Percentiles rank a stretch among this genome's conserved stretches.
Evolutionary conservation across 1,140 invertebrate species (phyloP).

Genomic region (Drosophila insularis): DNA sequence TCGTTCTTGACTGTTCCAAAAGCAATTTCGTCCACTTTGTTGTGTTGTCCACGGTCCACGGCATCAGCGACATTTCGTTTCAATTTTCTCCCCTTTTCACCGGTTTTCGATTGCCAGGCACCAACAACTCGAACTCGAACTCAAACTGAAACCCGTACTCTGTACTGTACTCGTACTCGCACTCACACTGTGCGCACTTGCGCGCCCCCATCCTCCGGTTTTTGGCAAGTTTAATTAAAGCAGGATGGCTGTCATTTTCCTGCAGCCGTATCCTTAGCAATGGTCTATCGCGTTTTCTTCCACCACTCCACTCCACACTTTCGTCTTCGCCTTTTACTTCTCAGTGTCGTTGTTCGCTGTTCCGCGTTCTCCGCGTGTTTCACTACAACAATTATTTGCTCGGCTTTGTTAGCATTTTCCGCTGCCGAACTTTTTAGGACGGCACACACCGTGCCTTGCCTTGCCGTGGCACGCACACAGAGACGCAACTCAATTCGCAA

Average conservation of each 20-base stretch:
- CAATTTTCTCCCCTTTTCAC: constrained; percentile 43
- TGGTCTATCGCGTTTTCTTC: constrained; percentile 17
- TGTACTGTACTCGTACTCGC: too few relatives aligned
- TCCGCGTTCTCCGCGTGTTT: constrained; percentile 16
- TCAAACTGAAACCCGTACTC: too few relatives aligned
- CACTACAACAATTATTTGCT: constrained; percentile 68
- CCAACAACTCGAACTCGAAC: too few relatives aligned
- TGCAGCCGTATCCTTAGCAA: constrained; percentile 48
- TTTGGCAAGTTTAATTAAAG: constrained; percentile 72
- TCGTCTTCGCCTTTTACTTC: not conserved
- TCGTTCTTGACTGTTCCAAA: constrained; percentile 51
- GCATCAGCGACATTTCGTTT: constrained; percentile 78
- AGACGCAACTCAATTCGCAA: constrained; percentile 6
- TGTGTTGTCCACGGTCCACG: constrained; percentile 72
- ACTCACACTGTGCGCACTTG: constrained; percentile 20
- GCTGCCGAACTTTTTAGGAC: constrained; percentile 29
- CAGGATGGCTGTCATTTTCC: constrained; percentile 72
- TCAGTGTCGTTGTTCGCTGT: not conserved
- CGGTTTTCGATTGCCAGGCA: constrained; percentile 28
- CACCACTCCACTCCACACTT: too few relatives aligned
- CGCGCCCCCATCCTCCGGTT: constrained; percentile 35
- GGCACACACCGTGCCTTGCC: not conserved
- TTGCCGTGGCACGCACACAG: not conserved
- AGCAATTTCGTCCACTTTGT: constrained; percentile 81
- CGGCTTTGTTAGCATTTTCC: constrained; percentile 71